Evolutionary conservation across 2,888 invertebrate species (phyloP).

Genomic region (Mythimna impura): DNA sequence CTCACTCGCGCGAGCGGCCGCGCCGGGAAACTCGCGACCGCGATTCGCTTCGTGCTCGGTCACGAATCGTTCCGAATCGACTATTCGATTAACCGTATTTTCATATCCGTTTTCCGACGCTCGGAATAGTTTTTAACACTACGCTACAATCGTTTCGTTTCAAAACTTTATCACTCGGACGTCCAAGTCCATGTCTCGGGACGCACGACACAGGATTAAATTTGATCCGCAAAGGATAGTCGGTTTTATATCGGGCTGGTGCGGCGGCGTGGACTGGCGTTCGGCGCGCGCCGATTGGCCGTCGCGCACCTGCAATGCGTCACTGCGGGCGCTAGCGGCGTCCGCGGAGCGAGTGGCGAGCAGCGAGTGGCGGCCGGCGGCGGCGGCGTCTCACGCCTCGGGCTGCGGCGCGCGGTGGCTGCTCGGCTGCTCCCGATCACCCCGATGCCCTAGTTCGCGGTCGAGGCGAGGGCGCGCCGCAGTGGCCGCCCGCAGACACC

Average conservation of each 20-base stretch:
- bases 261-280: conserved; percentile 94
- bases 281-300: conserved; percentile 94
- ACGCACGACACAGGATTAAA: conserved; percentile 90
- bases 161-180: conserved; percentile 79
- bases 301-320: conserved; percentile 96
- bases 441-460: conserved; percentile 81
- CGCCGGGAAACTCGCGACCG: conserved; percentile 87
- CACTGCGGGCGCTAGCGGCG: conserved; percentile 89
- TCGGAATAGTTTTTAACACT: conserved; percentile 74
- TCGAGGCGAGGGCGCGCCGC: conserved; percentile 75
- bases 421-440: conserved; percentile 71
- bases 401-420: conserved; percentile 70
- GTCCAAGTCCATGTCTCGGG: conserved; percentile 89
- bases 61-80: conserved; percentile 87
- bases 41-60: conserved; percentile 85
- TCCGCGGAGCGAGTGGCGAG: conserved; percentile 68
- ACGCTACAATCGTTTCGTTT: conserved; percentile 74
- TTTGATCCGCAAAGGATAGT: conserved; percentile 91
- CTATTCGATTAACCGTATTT: conserved; percentile 85
- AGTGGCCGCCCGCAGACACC: conserved; percentile 74
- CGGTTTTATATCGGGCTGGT: conserved; percentile 93
- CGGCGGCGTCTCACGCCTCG: conserved; percentile 68
- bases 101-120: conserved; percentile 84
- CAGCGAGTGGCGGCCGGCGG: conserved; percentile 63
- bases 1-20: conserved; percentile 89